phyloP scores from a whole-genome alignment of 2,797 vertebrate species.

The Siniperca undulata region DNA sequence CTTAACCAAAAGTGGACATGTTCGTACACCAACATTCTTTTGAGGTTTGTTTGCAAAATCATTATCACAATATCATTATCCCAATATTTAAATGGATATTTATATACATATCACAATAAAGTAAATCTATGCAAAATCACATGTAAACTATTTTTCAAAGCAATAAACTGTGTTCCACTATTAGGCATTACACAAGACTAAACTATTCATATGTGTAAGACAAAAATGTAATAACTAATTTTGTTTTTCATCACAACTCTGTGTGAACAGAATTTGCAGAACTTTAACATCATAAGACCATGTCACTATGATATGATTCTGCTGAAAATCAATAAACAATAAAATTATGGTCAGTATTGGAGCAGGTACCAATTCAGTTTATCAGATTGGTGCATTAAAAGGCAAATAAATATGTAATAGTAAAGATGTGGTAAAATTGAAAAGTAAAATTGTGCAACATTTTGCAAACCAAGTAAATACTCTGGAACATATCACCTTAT shows the following conservation, averaged over 20 bases:
- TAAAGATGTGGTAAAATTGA: no score
- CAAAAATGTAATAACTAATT: neutral
- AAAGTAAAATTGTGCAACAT: neutral
- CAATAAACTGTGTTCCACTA: neutral
- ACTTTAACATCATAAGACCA: neutral
- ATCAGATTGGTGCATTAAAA: neutral
- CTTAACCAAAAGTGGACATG: neutral
- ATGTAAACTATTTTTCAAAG: neutral
- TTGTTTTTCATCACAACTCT: neutral
- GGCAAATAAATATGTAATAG: neutral
- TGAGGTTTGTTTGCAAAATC: neutral
- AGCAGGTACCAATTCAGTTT: neutral
- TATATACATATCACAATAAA: no score
- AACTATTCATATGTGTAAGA: neutral
- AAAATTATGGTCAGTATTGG: neutral
- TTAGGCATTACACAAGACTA: neutral
- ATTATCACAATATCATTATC: neutral
- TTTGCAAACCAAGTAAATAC: conserved; percentile 1
- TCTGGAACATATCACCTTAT: neutral
- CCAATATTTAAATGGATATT: neutral
- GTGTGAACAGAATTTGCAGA: neutral
- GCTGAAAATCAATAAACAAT: neutral
- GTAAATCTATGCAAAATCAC: neutral
- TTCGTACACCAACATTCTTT: no score
- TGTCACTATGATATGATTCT: neutral